A percentile compares a stretch with the other conserved stretches of the same genome.
These are phyloP conservation scores for Austrolebias charrua DNA, from an alignment of 2,797 vertebrate genomes.

Conservation along the genomic window DNA sequence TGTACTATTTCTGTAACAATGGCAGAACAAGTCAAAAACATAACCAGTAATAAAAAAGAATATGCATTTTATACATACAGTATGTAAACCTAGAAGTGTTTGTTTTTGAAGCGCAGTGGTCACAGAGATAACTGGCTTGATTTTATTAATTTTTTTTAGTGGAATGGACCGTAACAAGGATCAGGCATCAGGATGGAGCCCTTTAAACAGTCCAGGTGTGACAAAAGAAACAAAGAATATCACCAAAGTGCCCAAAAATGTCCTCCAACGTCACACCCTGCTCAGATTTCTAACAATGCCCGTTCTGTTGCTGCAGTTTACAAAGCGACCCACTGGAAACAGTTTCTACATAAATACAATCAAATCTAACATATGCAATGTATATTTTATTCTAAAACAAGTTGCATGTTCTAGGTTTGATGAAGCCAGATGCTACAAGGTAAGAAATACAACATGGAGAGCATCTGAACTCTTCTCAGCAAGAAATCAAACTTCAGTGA, in stretches of 20 bases:
- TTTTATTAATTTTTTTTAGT: constrained; percentile 61
- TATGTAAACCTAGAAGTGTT: constrained; percentile 81
- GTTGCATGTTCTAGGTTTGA: constrained; percentile 72
- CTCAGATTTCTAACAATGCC: constrained; percentile 49
- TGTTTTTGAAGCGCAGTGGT: constrained; percentile 86
- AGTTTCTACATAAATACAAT: constrained; percentile 89
- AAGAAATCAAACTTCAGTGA: constrained; percentile 44
- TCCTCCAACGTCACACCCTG: constrained; percentile 48
- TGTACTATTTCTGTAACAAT: constrained; percentile 80
- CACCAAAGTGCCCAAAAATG: constrained; percentile 44
- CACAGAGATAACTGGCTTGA: constrained; percentile 81
- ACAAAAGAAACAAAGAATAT: constrained; percentile 47
- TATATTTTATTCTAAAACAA: constrained; percentile 57
- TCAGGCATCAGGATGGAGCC: constrained; percentile 75
- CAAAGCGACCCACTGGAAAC: constrained; percentile 77
- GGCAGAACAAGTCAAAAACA: constrained; percentile 79
- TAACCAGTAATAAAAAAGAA: constrained; percentile 70
- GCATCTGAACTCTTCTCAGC: constrained; percentile 41
- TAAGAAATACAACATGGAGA: constrained; percentile 69
- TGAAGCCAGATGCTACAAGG: constrained; percentile 59
- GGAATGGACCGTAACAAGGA: constrained; percentile 78
- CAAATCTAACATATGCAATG: constrained; percentile 82
- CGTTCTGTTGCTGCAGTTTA: constrained; percentile 71
- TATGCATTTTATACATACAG: constrained; percentile 77
- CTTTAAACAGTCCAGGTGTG: constrained; percentile 76